phyloP scores from a whole-genome alignment of 2,888 invertebrate species.

The Hypolimnas misippus region DNA sequence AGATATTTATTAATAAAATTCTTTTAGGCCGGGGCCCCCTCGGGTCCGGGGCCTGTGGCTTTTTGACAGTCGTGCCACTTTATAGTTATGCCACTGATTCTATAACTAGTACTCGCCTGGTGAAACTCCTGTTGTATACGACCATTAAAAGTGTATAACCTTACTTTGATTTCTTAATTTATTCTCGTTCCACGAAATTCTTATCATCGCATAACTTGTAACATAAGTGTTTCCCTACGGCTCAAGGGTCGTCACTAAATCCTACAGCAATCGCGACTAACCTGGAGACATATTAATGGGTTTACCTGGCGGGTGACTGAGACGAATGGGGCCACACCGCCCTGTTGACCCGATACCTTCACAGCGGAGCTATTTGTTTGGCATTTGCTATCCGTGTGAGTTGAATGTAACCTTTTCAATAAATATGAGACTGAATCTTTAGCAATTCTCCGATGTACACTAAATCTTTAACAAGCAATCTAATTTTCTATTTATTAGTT shows the following conservation, averaged over 20 bases:
- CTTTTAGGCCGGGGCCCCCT: too few species aligned
- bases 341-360: slow-evolving; percentile 21
- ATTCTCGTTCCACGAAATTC: neutral
- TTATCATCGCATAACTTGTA: neutral
- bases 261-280: slow-evolving; percentile 16
- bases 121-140: too few species aligned
- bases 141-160: too few species aligned
- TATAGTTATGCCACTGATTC: too few species aligned
- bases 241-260: slow-evolving; percentile 7
- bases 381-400: slow-evolving; percentile 2
- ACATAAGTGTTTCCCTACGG: slow-evolving; percentile 4
- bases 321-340: slow-evolving; percentile 23
- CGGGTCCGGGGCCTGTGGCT: too few species aligned
- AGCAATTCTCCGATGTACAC: neutral
- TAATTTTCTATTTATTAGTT: neutral
- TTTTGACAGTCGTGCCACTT: too few species aligned
- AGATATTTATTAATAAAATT: too few species aligned
- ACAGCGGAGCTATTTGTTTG: neutral
- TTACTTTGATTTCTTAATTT: neutral
- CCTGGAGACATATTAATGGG: slow-evolving; percentile 22
- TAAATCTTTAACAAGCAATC: neutral
- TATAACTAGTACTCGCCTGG: too few species aligned
- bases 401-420: neutral
- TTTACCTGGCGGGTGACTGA: slow-evolving; percentile 25
- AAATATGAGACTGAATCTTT: neutral